Base-by-base conservation (phyloP, 1,140 invertebrate genomes). In the Mylabris phalerata region DNA sequence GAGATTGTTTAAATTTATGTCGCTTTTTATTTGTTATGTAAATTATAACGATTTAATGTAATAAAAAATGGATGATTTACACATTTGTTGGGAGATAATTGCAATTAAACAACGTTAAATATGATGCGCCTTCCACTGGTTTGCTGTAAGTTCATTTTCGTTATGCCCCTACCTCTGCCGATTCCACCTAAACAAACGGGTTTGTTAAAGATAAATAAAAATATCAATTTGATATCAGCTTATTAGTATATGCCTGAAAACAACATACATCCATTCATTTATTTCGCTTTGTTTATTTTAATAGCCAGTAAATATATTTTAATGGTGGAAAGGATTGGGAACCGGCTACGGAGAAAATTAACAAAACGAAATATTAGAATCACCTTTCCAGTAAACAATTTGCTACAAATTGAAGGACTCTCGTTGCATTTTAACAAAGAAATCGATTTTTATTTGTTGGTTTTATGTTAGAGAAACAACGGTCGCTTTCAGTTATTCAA, bases 61-160 rank as follows among this genome's bases (percentile, higher is more conserved):
- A 10, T 11, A 11, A 10, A 48, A 27, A 25, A 25, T 48, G 46
- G 4, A 10, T 24, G 46, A 48, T 48, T 48, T 48, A 48, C 27
- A 27, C 13, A 48, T 19, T 46, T 32, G 32, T 7, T 1, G 4
- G 32, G 7, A 57, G 50, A 61, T 64, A 60, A 59, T 58, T 52
- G 59, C 62, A 64, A 64, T 64, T 64, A 64, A 64, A 61, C 19
- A 62, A 61, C 51, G 52, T 62, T 64, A 64, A 64, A 64, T 64
- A 64, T 57, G 55, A 57, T 32, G n/a, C 51, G 52, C 50, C 46
- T 55, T 44, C 40, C 39, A 32, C 40, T 32, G 27, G 26, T 41
- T 45, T 45, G 7, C 3, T 32, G 19, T 7, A 7, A 5, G 32
- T 60, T 60, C 39, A n/a, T 46, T 57, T 61, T 65, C 44, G 40